These are phyloP conservation scores for Drosophila pruinosa DNA, from an alignment of 1,140 invertebrate species.

Conservation along the genomic window DNA sequence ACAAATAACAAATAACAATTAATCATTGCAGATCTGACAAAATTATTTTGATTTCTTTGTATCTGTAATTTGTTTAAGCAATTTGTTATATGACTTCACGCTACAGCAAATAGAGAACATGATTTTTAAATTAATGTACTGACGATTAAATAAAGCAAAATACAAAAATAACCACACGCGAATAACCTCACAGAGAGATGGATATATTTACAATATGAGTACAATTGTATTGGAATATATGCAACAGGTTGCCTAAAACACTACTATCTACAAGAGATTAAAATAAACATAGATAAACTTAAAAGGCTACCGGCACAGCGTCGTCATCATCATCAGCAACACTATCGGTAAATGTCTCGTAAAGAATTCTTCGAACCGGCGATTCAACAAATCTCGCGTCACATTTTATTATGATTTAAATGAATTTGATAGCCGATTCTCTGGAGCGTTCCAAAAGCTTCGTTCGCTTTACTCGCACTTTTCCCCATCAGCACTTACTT, in stretches of 20 bases:
- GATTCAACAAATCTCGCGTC: constrained; percentile 53
- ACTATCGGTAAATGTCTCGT: background rate
- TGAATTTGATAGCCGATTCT: constrained; percentile 62
- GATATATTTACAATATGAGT: background rate
- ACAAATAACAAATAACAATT: constrained; percentile 40
- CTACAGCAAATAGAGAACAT: constrained; percentile 50
- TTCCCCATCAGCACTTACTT: constrained; percentile 9
- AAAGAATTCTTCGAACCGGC: constrained; percentile 15
- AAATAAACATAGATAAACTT: background rate
- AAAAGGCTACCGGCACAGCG: constrained; percentile 6
- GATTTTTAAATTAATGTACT: constrained; percentile 57
- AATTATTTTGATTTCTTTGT: constrained; percentile 49
- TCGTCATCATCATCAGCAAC: background rate
- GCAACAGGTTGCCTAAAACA: constrained; percentile 26
- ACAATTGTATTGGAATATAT: background rate
- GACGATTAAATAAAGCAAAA: constrained; percentile 43
- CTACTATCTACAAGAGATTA: background rate
- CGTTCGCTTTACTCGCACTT: constrained; percentile 16
- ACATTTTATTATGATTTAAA: constrained; percentile 77
- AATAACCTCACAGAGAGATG: background rate
- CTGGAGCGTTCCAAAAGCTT: constrained; percentile 34
- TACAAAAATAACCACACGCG: constrained; percentile 40
- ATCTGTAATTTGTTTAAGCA: constrained; percentile 62
- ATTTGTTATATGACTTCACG: constrained; percentile 75
- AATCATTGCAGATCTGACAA: constrained; percentile 54